Base-by-base conservation (phyloP, 2,797 vertebrate genomes). In the Lacerta viridis region DNA sequence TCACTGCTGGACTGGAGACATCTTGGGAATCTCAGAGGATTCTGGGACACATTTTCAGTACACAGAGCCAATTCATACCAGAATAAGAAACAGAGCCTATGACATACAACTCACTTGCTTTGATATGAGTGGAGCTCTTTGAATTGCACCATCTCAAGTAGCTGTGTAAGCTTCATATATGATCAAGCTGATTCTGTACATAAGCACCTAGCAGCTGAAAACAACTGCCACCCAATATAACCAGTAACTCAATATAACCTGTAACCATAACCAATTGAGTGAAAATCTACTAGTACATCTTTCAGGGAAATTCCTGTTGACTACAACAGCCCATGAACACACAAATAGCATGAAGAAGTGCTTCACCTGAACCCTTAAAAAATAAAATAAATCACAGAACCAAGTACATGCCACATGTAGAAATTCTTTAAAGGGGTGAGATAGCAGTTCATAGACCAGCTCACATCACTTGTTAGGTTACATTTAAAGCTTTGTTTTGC, bases 401-500 rank as follows among this genome's bases (percentile, higher is more conserved):
- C 10, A 81, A 86, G 33, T 55, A 75, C 25, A 80, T 68, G 29
- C 9, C 69, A 36, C 72, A 66, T 75, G 13, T 84, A 84, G 59
- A 87, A 80, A 74, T 20, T 0, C n/a, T 1, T 89, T 85, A 59
- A 85, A 89, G 71, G 43, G 88, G 10, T 1, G 23, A 7, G 1
- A 13, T 72, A 18, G 66, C 0, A 66, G 77, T 68, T 84, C 43
- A 80, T 76, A 84, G 68, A 87, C 80, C 69, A 79, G 66, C 27
- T 78, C 36, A 76, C 64, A 77, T 81, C 29, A 84, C 81, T 36
- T 76, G 61, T 68, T 36, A n/a, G 29, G 17, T 88, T 84, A 71
- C 29, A 41, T 71, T 84, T 84, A 84, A 84, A 84, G 75, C 55
- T 81, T 79, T 78, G 50, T 82, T 87, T 64, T 81, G 36, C 64